Evolutionary conservation across 2,113 vertebrate genomes (phyloP).

Genomic region (Etheostoma spectabile): DNA sequence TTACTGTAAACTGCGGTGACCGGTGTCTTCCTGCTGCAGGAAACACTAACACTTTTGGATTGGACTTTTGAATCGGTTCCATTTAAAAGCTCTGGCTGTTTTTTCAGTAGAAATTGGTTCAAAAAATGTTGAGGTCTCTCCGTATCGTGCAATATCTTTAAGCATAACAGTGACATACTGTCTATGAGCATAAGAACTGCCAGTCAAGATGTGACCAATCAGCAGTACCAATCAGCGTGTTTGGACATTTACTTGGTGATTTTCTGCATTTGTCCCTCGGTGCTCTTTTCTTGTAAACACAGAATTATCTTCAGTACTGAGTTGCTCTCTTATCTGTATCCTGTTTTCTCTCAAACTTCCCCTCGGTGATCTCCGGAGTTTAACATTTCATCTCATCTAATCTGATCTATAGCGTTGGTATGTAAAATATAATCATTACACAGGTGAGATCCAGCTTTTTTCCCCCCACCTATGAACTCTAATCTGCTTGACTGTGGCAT

Average conservation of each 20-base stretch:
- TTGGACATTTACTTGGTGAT: conserved; percentile 35
- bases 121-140: background rate
- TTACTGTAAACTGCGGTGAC: background rate
- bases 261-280: conserved; percentile 46
- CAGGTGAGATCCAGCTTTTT: conserved; percentile 22
- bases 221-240: background rate
- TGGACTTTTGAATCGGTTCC: too few relatives aligned
- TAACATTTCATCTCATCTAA: conserved; percentile 58
- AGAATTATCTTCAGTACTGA: conserved; percentile 30
- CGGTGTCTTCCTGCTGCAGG: conserved; percentile 21
- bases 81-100: background rate
- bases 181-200: background rate
- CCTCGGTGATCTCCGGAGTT: conserved; percentile 39
- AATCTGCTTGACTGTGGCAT: conserved; percentile 51
- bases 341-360: conserved; percentile 58
- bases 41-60: conserved; percentile 12
- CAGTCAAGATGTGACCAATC: conserved; percentile 5
- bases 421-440: conserved; percentile 51
- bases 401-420: conserved; percentile 58
- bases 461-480: conserved; percentile 28
- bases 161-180: background rate
- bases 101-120: too few relatives aligned
- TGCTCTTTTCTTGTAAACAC: conserved; percentile 46
- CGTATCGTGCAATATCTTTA: background rate
- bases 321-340: conserved; percentile 46